Base-by-base conservation (phyloP, 2,797 vertebrate species). In the Cossypha heuglini region DNA sequence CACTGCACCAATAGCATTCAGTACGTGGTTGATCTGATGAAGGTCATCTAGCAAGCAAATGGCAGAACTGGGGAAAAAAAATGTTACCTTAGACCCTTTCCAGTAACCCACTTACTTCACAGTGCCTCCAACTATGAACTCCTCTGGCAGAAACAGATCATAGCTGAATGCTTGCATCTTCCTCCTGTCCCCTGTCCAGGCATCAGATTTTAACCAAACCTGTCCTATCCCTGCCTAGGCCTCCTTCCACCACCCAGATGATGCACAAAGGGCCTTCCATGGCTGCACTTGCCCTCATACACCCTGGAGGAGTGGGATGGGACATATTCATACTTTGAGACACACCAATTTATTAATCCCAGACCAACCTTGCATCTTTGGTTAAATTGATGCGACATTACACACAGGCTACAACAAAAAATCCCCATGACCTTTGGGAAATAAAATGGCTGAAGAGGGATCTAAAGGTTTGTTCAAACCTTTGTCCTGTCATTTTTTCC, bases 311-410 rank as follows among this genome's bases (percentile, higher is more conserved):
- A 49, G 11, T 10, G 6, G 29, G n/a, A 42, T 68, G 59, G 54
- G 35, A 51, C 2, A 2, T 31, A 57, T 13, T 24, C 35, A 49
- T 45, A 43, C 25, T 77, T 67, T 0, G 0, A 75, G 46, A 40
- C 19, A 63, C 17, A 57, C 18, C 54, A 58, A 8, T 64, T 93
- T 71, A 43, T 59, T 16, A 33, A 54, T 51, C 8, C 16, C 11
- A 62, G 59, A 26, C 31, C 58, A 54, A 54, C 0, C 1, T 17
- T 26, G 25, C 6, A 51, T 31, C 45, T 67, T 59, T 2, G 1
- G 33, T 71, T 78, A 84, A 90, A 69, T 11, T 24, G n/a, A 64
- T 64, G 58, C 54, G 37, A 54, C 2, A 7, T 33, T 37, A 33
- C 12, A 18, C 7, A 11, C 5, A 14, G 48, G 35, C 43, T 94